Percentiles rank a stretch among this genome's conserved stretches.
phyloP scores from a whole-genome alignment of 2,113 vertebrate species.

The Atherinomorus stipes region DNA sequence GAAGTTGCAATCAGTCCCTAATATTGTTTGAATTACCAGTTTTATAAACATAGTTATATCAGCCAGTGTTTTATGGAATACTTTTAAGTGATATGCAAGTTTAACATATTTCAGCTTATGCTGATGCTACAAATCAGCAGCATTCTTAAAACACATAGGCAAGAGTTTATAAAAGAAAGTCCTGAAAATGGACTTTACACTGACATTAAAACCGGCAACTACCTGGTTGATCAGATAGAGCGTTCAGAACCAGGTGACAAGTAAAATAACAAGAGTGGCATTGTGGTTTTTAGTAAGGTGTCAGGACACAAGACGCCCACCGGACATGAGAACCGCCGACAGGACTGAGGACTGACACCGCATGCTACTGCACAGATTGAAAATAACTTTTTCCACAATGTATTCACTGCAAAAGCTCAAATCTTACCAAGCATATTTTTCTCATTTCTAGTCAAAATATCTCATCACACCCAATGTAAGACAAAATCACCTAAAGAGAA shows the following conservation, averaged over 20 bases:
- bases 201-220: not conserved
- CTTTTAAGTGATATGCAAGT: not conserved
- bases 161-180: not conserved
- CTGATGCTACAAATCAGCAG: not conserved
- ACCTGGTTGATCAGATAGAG: not conserved
- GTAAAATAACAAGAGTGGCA: not conserved
- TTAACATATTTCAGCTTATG: not conserved
- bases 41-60: too few species aligned
- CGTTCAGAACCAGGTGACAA: not conserved
- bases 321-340: not conserved
- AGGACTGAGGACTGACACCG: not conserved
- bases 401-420: too few species aligned
- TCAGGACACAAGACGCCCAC: not conserved
- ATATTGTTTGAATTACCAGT: not conserved
- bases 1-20: not conserved
- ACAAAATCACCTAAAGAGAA: too few species aligned
- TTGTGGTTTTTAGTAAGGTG: not conserved
- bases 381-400: not conserved
- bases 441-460: too few species aligned
- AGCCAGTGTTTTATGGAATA: not conserved
- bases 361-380: not conserved
- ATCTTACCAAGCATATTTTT: too few species aligned
- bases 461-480: too few species aligned
- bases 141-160: not conserved
- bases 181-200: not conserved